Base-by-base conservation (phyloP, 2,797 vertebrate genomes). In the Falco peregrinus region DNA sequence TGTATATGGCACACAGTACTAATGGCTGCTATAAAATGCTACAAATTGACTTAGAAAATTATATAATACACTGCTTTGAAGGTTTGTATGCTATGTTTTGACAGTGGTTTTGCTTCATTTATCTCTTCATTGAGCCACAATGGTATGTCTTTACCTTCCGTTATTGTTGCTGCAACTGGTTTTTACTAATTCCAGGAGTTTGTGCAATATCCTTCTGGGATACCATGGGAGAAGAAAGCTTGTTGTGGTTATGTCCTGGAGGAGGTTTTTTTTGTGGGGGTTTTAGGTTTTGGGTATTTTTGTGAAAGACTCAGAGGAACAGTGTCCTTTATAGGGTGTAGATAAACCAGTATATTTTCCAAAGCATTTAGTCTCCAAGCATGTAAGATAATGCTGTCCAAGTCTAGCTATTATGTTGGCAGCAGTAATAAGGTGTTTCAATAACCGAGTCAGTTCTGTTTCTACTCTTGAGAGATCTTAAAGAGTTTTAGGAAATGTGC, bases 51-150 rank as follows among this genome's bases (percentile, higher is more conserved):
- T 50, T 50, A 31, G 76, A 56, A 71, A 50, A 50, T 29, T 18
- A 15, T 9, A 0, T 29, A 18, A 2, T 17, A 47, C 13, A 1
- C 5, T 59, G 10, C 64, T 82, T 53, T 0, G 0, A n/a, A 80
- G 33, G 29, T 59, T 70, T 74, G 16, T 60, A 13, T 78, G 2
- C 41, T 64, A 5, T 45, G 6, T 26, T 7, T 50, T 71, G 68
- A 47, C 4, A 7, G 2, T 43, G 6, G 3, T 28, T 89, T 73
- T 79, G 13, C n/a, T 78, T 35, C 2, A 2, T 3, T 1, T 28
- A 0, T 61, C 21, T 18, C 31, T 51, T 61, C 57, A 29, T 28
- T 80, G 53, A 76, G 39, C 41, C 2, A 1, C 25, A 50, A 11
- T 64, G 50, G 3, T 45, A 16, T 0, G 7, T 33, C 31, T 67